Evolutionary conservation across 2,113 vertebrate genomes (phyloP).

Genomic region (Nycticorax nycticorax): DNA sequence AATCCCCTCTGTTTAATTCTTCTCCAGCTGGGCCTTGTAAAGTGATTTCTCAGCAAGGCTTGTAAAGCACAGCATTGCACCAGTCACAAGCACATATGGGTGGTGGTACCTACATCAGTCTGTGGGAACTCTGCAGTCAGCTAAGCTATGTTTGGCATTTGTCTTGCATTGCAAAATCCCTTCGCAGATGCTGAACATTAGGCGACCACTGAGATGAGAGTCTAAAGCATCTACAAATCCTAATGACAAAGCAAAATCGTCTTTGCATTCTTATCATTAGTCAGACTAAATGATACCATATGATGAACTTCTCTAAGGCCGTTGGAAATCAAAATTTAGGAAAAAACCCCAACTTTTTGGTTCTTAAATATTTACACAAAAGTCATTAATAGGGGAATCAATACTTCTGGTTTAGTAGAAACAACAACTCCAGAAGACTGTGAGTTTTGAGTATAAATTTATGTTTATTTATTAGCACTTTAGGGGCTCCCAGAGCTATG

Average conservation of each 20-base stretch:
- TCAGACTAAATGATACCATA: neutral
- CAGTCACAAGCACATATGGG: neutral
- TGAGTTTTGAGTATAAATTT: neutral
- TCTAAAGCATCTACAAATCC: neutral
- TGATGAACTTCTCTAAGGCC: neutral
- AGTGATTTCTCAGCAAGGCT: neutral
- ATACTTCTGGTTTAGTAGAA: neutral
- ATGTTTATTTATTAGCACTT: neutral
- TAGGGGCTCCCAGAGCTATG: neutral
- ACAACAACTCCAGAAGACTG: neutral
- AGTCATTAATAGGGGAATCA: neutral
- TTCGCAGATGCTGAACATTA: neutral
- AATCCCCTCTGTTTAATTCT: neutral
- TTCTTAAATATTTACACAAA: neutral
- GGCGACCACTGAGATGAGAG: neutral
- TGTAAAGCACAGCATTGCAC: neutral
- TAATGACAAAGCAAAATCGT: neutral
- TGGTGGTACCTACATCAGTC: neutral
- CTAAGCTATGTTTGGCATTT: neutral
- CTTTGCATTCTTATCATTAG: neutral
- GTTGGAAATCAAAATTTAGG: neutral
- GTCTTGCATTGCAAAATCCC: neutral
- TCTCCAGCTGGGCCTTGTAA: neutral
- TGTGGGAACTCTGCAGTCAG: neutral
- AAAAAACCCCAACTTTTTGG: neutral